Evolutionary conservation across 2,888 invertebrate species (phyloP).

Genomic region (Carpatolechia fugitivella): DNA sequence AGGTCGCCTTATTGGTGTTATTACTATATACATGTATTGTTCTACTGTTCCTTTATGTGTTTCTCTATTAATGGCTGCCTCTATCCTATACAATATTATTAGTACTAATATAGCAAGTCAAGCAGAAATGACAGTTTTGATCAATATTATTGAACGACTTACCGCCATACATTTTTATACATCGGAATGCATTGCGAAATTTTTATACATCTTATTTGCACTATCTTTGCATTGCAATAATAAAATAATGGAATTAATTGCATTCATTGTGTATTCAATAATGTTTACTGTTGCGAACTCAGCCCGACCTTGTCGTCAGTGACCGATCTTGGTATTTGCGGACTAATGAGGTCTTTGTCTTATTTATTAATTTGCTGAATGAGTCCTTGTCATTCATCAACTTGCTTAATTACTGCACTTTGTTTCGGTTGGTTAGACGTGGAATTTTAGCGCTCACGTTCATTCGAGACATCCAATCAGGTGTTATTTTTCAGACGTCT

Average conservation of each 20-base stretch:
- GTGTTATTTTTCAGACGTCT: neutral
- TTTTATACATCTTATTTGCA: too few relatives aligned
- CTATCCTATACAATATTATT: too few relatives aligned
- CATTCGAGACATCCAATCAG: neutral
- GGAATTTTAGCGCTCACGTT: neutral
- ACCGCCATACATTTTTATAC: too few relatives aligned
- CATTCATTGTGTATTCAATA: slow-evolving; percentile 39
- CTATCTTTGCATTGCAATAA: slow-evolving; percentile 30
- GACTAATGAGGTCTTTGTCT: slow-evolving; percentile 5
- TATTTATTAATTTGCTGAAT: neutral
- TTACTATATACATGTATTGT: too few relatives aligned
- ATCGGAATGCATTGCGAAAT: too few relatives aligned
- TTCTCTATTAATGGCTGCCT: too few relatives aligned
- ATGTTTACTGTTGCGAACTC: slow-evolving; percentile 13
- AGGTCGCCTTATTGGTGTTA: too few relatives aligned
- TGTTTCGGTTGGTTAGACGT: neutral
- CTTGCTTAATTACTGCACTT: slow-evolving; percentile 1
- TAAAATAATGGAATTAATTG: slow-evolving; percentile 54
- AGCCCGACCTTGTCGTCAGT: neutral
- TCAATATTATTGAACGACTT: too few relatives aligned
- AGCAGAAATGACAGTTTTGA: too few relatives aligned
- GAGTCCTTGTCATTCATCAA: slow-evolving; percentile 4
- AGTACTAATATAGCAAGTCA: too few relatives aligned
- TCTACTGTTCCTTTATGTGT: too few relatives aligned
- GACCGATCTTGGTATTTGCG: slow-evolving; percentile 4